These are phyloP conservation scores for Gila orcuttii DNA, from an alignment of 2,113 vertebrate genomes.

Conservation along the genomic window DNA sequence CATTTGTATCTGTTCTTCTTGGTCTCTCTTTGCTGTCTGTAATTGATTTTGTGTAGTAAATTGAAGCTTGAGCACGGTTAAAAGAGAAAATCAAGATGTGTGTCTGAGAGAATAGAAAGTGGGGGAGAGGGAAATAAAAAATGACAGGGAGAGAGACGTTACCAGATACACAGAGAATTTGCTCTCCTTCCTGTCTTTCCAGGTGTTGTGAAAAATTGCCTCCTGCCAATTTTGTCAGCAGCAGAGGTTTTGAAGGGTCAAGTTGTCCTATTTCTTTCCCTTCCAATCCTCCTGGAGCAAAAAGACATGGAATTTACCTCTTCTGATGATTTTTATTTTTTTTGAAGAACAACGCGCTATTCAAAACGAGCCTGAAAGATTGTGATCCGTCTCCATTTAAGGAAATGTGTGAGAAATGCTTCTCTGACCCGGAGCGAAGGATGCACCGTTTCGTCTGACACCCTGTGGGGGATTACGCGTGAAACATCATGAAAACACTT, in stretches of 20 bases:
- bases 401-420: conserved; percentile 2
- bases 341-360: conserved; percentile 56
- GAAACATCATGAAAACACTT: conserved; percentile 46
- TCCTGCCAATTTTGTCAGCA: conserved; percentile 57
- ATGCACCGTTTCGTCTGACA: conserved; percentile 62
- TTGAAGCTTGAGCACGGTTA: background rate
- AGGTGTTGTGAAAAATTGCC: conserved; percentile 71
- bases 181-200: conserved; percentile 50
- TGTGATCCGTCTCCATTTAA: conserved; percentile 63
- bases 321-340: conserved; percentile 43
- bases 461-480: conserved; percentile 52
- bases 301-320: conserved; percentile 74
- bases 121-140: conserved; percentile 38
- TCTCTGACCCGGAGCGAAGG: conserved; percentile 29
- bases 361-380: conserved; percentile 61
- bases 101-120: conserved; percentile 6
- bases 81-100: conserved; percentile 28
- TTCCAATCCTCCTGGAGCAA: conserved; percentile 62
- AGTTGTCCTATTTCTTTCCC: conserved; percentile 52
- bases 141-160: background rate
- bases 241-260: conserved; percentile 62
- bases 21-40: background rate
- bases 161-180: conserved; percentile 23
- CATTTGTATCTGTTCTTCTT: conserved; percentile 6
- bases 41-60: conserved; percentile 16